phyloP scores from a whole-genome alignment of 2,113 vertebrate species.

The Oreochromis niloticus region DNA sequence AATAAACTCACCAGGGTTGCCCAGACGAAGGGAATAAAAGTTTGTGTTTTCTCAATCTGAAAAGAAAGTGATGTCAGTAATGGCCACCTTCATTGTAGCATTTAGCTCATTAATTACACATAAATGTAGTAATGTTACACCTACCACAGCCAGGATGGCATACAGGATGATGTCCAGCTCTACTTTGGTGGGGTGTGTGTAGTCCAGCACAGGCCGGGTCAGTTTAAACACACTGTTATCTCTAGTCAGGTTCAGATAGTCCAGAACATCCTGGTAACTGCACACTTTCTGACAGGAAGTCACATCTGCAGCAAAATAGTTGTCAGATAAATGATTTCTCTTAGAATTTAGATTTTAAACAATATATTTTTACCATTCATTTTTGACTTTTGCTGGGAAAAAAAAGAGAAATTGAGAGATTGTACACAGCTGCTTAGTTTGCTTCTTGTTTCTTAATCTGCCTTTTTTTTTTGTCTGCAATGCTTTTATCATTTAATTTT shows the following conservation, averaged over 20 bases:
- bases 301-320: neutral
- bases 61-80: neutral
- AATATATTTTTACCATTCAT: neutral
- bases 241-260: slow-evolving; percentile 63
- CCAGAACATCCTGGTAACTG: slow-evolving; percentile 60
- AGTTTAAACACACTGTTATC: slow-evolving; percentile 19
- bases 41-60: slow-evolving; percentile 67
- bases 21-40: slow-evolving; percentile 61
- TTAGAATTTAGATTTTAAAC: neutral
- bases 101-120: neutral
- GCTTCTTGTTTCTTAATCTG: neutral
- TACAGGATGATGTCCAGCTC: slow-evolving; percentile 56
- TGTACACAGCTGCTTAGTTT: neutral
- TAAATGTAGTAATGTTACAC: neutral
- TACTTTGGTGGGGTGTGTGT: slow-evolving; percentile 43
- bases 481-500: neutral
- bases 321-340: neutral
- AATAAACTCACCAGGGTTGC: slow-evolving; percentile 26
- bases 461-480: fast-evolving
- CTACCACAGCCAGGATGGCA: slow-evolving; percentile 64
- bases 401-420: neutral
- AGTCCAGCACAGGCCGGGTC: slow-evolving; percentile 59
- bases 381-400: neutral
- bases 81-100: neutral
- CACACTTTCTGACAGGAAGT: slow-evolving; percentile 28